Evolutionary conservation across 2,888 invertebrate genomes (phyloP).

Genomic region (Colostygia pectinataria): DNA sequence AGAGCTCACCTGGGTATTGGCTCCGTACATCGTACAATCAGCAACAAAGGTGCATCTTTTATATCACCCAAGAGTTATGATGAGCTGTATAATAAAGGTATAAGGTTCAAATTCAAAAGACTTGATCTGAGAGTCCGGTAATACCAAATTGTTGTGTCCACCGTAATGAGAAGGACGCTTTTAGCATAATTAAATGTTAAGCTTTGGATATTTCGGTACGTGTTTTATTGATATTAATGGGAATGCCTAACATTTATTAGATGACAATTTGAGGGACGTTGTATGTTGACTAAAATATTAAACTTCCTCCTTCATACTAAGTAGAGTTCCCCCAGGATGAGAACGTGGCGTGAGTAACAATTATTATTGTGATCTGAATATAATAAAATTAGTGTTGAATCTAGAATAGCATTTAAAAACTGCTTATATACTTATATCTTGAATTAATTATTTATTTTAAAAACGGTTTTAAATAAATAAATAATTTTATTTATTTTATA

Average conservation of each 20-base stretch:
- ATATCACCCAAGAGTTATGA: background rate
- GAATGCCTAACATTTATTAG: too few species aligned
- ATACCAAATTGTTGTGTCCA: constrained; percentile 62
- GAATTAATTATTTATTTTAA: too few species aligned
- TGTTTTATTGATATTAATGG: too few species aligned
- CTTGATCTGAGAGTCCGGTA: constrained; percentile 38
- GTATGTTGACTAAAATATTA: background rate
- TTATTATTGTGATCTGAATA: too few species aligned
- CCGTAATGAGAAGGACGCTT: constrained; percentile 77
- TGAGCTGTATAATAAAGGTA: constrained; percentile 10
- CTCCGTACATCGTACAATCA: constrained; percentile 15
- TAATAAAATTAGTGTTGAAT: too few species aligned
- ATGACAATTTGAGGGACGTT: constrained; percentile 1
- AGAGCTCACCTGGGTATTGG: constrained; percentile 50
- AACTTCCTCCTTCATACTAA: too few species aligned
- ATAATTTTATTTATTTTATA: too few species aligned
- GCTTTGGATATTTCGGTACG: constrained; percentile 45
- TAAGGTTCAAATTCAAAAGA: constrained; percentile 22
- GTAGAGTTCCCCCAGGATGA: too few species aligned
- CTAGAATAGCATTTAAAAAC: too few species aligned
- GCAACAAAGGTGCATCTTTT: constrained; percentile 15
- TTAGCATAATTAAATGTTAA: constrained; percentile 72
- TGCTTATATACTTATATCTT: too few species aligned
- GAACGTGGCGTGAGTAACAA: too few species aligned
- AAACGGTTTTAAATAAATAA: too few species aligned